Conservation (phyloP, 1,140 invertebrate genomes). For the Cryptotermes secundus region DNA sequence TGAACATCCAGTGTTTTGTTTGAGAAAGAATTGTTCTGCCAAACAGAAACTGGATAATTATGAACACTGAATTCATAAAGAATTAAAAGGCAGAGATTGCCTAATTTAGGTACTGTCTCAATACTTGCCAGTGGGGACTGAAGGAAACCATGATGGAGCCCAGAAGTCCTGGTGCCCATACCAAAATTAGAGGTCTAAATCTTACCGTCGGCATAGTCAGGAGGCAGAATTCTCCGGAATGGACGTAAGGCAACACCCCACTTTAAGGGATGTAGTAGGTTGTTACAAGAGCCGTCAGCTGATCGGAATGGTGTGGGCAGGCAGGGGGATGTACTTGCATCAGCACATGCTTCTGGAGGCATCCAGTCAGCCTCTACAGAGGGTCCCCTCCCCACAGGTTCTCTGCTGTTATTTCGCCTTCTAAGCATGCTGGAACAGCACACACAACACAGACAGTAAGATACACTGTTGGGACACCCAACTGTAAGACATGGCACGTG, state of each 20-base stretch:
- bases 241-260: constrained; percentile 75
- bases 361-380: constrained; percentile 19
- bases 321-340: neutral
- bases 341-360: constrained; percentile 23
- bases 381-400: neutral
- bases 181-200: neutral
- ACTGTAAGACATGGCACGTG: too few species aligned
- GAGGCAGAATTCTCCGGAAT: constrained; percentile 68
- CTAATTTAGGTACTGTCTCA: neutral
- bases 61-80: neutral
- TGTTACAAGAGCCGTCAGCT: constrained; percentile 81
- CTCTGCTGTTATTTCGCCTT: neutral
- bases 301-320: constrained; percentile 59
- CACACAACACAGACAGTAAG: neutral
- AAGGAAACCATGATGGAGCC: too few species aligned
- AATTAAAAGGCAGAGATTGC: neutral
- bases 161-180: too few species aligned
- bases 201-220: constrained; percentile 76
- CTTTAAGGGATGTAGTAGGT: constrained; percentile 58
- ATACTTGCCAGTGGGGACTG: neutral
- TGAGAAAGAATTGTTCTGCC: too few species aligned
- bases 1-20: too few species aligned
- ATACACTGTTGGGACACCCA: neutral
- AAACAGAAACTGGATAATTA: too few species aligned
- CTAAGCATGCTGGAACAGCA: neutral